Conservation (phyloP, 2,113 vertebrate species). For the Amazona guildingii region DNA sequence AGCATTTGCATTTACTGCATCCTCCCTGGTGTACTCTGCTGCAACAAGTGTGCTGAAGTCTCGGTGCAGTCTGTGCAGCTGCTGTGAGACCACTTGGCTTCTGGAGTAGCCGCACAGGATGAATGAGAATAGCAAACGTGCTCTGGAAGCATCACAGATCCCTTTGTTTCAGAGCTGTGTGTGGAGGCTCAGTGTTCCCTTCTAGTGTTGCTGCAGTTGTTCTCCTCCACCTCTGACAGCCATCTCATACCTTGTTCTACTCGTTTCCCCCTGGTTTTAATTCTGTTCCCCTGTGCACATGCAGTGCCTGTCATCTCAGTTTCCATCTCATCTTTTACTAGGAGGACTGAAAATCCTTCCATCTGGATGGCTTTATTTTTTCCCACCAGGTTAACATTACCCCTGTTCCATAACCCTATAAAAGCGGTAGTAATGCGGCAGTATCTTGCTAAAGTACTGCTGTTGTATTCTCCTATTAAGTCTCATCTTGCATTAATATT, state of each 20-base stretch:
- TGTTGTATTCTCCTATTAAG: not conserved
- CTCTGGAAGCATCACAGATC: not conserved
- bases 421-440: not conserved
- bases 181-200: not conserved
- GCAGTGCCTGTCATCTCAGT: not conserved
- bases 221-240: not conserved
- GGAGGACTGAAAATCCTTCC: not conserved
- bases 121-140: fast-evolving
- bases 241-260: not conserved
- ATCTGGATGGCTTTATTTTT: not conserved
- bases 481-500: not conserved
- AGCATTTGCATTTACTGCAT: not conserved
- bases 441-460: not conserved
- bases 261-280: not conserved
- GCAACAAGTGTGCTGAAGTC: not conserved
- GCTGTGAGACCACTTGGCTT: not conserved
- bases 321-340: not conserved
- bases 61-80: not conserved
- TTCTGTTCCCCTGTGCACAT: not conserved
- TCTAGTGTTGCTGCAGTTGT: not conserved
- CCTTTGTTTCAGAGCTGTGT: not conserved
- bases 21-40: not conserved
- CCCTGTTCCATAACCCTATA: not conserved
- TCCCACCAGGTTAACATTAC: not conserved
- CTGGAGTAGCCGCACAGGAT: not conserved